phyloP scores from a whole-genome alignment of 2,888 invertebrate genomes.

The Drosophila helvetica region DNA sequence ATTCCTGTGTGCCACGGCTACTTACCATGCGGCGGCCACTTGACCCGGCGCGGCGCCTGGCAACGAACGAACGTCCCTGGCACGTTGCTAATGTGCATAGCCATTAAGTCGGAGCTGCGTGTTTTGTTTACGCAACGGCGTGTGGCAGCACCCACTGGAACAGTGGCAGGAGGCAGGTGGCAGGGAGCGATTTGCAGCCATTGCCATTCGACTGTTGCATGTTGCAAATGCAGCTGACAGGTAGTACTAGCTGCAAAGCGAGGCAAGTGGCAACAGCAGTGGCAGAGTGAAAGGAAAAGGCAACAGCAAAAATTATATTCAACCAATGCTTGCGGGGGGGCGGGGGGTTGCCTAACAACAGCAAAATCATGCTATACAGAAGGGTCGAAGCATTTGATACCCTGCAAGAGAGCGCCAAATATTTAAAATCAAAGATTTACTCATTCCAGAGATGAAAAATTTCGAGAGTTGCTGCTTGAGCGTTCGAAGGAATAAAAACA shows the following conservation, averaged over 20 bases:
- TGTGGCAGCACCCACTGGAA: conserved; percentile 24
- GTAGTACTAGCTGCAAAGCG: conserved; percentile 40
- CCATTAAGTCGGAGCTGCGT: conserved; percentile 76
- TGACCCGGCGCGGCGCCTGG: conserved; percentile 19
- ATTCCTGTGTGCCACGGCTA: not conserved
- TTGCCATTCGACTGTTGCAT: conserved; percentile 54
- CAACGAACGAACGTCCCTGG: conserved; percentile 46
- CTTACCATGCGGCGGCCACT: conserved; percentile 18
- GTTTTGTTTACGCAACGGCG: conserved; percentile 76
- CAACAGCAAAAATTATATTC: conserved; percentile 53
- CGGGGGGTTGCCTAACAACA: conserved; percentile 54
- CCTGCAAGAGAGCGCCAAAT: not conserved
- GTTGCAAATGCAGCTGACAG: conserved; percentile 71
- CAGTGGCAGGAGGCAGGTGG: conserved; percentile 19
- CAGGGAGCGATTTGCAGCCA: conserved; percentile 43
- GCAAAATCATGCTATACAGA: not conserved
- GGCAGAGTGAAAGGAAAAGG: not conserved
- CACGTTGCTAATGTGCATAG: conserved; percentile 77
- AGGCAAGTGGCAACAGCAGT: conserved; percentile 18
- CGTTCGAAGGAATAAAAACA: too few relatives aligned
- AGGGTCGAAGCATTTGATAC: not conserved
- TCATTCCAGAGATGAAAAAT: too few relatives aligned
- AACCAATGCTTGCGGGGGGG: conserved; percentile 39
- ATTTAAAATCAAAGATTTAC: too few relatives aligned
- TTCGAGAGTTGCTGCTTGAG: too few relatives aligned